Evolutionary conservation across 2,797 vertebrate genomes (phyloP).

Genomic region (Rhynchotus rufescens): DNA sequence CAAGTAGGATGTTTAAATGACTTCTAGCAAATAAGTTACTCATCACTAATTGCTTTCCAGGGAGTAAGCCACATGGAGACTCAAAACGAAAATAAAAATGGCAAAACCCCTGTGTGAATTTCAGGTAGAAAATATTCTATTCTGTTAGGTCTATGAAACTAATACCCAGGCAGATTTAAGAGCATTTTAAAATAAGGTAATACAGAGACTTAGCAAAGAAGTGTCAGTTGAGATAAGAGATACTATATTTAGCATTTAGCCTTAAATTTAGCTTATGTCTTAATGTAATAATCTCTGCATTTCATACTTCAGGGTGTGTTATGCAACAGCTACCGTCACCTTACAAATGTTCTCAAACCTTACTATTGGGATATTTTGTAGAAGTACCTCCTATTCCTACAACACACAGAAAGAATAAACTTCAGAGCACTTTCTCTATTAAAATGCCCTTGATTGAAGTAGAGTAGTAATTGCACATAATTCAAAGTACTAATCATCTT

Average conservation of each 20-base stretch:
- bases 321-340: neutral
- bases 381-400: neutral
- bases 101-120: neutral
- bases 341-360: neutral
- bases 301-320: neutral
- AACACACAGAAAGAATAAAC: neutral
- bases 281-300: neutral
- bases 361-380: neutral
- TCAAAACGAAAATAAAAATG: neutral
- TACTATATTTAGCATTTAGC: neutral
- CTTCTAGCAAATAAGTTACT: neutral
- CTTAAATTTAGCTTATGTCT: neutral
- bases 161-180: neutral
- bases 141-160: neutral
- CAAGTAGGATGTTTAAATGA: neutral
- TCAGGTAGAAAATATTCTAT: neutral
- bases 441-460: conserved; percentile 52
- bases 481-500: conserved; percentile 64
- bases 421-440: conserved; percentile 3
- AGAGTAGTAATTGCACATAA: conserved; percentile 45
- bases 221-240: neutral
- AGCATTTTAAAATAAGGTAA: neutral
- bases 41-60: neutral
- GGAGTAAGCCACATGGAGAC: neutral
- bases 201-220: neutral